Evolutionary conservation across 1,140 invertebrate genomes (phyloP).

Genomic region (Zaprionus ghesquierei): DNA sequence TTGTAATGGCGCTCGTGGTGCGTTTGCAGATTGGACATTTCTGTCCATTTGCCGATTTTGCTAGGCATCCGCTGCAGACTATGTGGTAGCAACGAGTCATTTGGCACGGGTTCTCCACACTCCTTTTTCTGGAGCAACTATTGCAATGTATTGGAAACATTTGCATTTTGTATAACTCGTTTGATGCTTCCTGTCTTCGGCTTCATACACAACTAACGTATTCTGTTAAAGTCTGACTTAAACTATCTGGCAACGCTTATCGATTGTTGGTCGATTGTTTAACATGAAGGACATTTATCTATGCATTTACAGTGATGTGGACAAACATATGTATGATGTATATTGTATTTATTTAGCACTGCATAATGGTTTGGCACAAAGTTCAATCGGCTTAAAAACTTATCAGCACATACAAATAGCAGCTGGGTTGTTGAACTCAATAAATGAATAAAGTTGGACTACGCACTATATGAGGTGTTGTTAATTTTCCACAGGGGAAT

Average conservation of each 20-base stretch:
- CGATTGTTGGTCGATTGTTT: background rate
- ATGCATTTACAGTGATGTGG: background rate
- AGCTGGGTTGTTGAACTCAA: slow-evolving; percentile 39
- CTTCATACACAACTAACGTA: slow-evolving; percentile 3
- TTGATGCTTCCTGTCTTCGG: background rate
- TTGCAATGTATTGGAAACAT: slow-evolving; percentile 59
- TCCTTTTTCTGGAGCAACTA: slow-evolving; percentile 25
- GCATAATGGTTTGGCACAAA: slow-evolving; percentile 57
- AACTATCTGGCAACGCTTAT: slow-evolving; percentile 2
- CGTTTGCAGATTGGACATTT: slow-evolving; percentile 39
- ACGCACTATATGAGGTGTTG: slow-evolving; percentile 38
- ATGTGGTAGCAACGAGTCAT: slow-evolving; percentile 52
- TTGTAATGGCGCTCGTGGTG: background rate
- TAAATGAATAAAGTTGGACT: slow-evolving; percentile 55
- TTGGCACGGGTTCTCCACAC: slow-evolving; percentile 6
- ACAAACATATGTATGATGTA: background rate
- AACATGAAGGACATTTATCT: background rate
- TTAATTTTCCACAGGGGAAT: slow-evolving; percentile 11
- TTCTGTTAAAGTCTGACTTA: background rate
- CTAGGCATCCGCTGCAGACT: slow-evolving; percentile 32
- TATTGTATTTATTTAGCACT: background rate
- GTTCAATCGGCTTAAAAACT: slow-evolving; percentile 54
- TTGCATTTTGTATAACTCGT: too few relatives aligned
- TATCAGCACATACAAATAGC: slow-evolving; percentile 55
- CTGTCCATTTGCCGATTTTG: background rate